Evolutionary conservation across 2,888 invertebrate genomes (phyloP).

Genomic region (Loripinus fragilis): DNA sequence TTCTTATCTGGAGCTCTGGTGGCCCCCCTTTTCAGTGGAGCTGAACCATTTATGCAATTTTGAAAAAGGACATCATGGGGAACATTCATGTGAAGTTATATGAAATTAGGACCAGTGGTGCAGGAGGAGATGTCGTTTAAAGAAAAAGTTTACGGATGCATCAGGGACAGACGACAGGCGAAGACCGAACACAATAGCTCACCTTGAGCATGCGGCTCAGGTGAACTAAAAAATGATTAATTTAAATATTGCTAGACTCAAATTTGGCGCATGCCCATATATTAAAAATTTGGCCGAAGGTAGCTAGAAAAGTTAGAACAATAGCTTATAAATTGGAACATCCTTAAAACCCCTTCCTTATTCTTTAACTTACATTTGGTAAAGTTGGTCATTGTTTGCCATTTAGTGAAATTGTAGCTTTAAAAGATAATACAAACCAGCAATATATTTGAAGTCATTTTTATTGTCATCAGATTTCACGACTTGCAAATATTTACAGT

Average conservation of each 20-base stretch:
- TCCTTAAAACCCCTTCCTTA: background rate
- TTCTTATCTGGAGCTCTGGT: too few relatives aligned
- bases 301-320: conserved; percentile 5
- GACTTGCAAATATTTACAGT: background rate
- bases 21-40: too few relatives aligned
- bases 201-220: too few relatives aligned
- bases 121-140: too few relatives aligned
- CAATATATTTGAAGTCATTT: background rate
- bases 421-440: background rate
- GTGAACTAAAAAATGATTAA: background rate
- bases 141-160: too few relatives aligned
- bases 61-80: too few relatives aligned
- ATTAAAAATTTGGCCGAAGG: background rate
- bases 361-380: background rate
- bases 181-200: too few relatives aligned
- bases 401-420: conserved; percentile 8
- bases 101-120: too few relatives aligned
- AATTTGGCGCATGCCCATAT: conserved; percentile 2
- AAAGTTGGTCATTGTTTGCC: background rate
- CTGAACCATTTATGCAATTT: too few relatives aligned
- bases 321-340: background rate
- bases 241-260: background rate
- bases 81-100: too few relatives aligned
- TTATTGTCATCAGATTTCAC: conserved; percentile 10
- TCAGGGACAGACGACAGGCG: too few relatives aligned